Percentiles rank a stretch among this genome's conserved stretches.
Evolutionary conservation across 2,888 invertebrate species (phyloP).

Genomic region (Dascillus cervinus): DNA sequence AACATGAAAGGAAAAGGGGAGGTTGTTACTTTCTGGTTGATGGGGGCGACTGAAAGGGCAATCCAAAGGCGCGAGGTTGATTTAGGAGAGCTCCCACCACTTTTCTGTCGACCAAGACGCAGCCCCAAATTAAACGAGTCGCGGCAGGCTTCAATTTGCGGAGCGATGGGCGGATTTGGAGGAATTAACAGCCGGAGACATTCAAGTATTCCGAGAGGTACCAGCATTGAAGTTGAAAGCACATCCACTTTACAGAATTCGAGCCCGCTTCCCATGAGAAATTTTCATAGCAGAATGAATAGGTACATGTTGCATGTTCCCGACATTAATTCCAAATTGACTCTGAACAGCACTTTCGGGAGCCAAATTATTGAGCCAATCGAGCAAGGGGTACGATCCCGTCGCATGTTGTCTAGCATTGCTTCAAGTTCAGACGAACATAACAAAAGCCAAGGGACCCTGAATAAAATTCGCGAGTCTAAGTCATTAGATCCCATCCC

Average conservation of each 20-base stretch:
- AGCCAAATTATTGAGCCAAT: slow-evolving; percentile 33
- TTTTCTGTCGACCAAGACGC: slow-evolving; percentile 74
- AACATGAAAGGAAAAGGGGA: slow-evolving; percentile 85
- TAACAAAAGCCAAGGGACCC: slow-evolving; percentile 33
- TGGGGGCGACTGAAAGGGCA: slow-evolving; percentile 72
- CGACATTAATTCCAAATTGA: slow-evolving; percentile 45
- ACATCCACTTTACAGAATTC: slow-evolving; percentile 49
- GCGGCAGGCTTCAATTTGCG: slow-evolving; percentile 67
- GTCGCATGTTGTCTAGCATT: slow-evolving; percentile 57
- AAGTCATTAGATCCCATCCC: slow-evolving; percentile 61
- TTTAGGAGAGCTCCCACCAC: slow-evolving; percentile 63
- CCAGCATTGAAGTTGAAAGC: slow-evolving; percentile 48
- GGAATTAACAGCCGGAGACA: slow-evolving; percentile 52
- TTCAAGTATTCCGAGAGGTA: slow-evolving; percentile 56
- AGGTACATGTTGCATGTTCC: slow-evolving; percentile 46
- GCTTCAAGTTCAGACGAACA: slow-evolving; percentile 56
- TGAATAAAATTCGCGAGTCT: slow-evolving; percentile 49
- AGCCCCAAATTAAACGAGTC: slow-evolving; percentile 77
- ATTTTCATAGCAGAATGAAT: slow-evolving; percentile 36
- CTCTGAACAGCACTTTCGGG: slow-evolving; percentile 42
- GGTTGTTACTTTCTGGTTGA: slow-evolving; percentile 70
- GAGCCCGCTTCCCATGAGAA: slow-evolving; percentile 41
- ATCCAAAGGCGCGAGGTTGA: slow-evolving; percentile 70
- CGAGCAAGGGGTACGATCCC: slow-evolving; percentile 31
- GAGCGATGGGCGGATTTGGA: slow-evolving; percentile 42